Base-by-base conservation (phyloP, 2,113 vertebrate species). In the Pluvialis apricaria region DNA sequence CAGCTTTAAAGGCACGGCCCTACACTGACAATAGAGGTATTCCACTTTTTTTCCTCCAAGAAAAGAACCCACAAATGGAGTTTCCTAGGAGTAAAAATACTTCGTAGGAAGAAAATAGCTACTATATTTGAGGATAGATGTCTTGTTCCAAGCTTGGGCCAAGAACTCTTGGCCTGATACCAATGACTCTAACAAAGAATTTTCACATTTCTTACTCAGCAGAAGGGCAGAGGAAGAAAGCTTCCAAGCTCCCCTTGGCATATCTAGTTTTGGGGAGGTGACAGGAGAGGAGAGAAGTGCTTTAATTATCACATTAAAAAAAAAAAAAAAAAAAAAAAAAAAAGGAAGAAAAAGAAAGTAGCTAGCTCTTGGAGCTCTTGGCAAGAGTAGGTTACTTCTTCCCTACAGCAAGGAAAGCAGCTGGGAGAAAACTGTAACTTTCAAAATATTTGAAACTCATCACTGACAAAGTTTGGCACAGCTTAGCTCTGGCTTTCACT, bases 361-460 rank as follows among this genome's bases (percentile, higher is more conserved):
- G 32, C 28, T 68, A 44, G 18, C 22, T 83, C 34, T 92, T 91
- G 88, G 76, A 44, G 18, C 22, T 83, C 34, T 92, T 91, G 88
- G 76, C 86, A 88, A 66, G 38, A 88, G 49, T 36, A 89, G n/a
- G 54, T 80, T 88, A 49, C 79, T 90, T 64, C 65, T 31, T 92
- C 49, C 40, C 52, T 28, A 62, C 9, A 89, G 60, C 26, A 95
- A 64, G n/a, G 69, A 88, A 88, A 90, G 42, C 32, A 95, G 55
- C 57, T 84, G 57, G 60, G 72, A 91, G 32, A 69, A 83, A 92
- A 94, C 15, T 16, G 10, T 45, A 86, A 86, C 51, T 94, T 95
- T 92, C 82, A 94, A 88, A 97, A 93, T 92, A 93, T 90, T 86
- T 97, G 60, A 93, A 95, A 80, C 69, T 92, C 42, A 32, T 94